Conservation (phyloP, 1,140 invertebrate genomes). For the Polypedilum pembai region DNA sequence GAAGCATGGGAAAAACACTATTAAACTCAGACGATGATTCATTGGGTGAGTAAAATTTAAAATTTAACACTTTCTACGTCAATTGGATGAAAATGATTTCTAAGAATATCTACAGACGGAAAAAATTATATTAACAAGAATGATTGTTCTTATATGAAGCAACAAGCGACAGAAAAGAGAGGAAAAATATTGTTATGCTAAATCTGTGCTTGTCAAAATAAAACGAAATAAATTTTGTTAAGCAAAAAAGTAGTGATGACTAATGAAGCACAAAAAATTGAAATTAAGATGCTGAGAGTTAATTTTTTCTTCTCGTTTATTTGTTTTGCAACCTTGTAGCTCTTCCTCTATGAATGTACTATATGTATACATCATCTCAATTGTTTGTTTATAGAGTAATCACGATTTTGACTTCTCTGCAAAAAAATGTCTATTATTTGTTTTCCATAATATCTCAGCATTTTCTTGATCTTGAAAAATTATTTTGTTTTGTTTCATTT, state of each 20-base stretch:
- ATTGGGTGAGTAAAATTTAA: not conserved
- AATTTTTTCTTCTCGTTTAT: too few relatives aligned
- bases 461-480: not conserved
- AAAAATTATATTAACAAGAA: not conserved
- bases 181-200: constrained; percentile 13
- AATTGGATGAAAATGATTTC: not conserved
- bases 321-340: not conserved
- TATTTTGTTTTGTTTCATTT: not conserved
- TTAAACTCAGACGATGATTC: not conserved
- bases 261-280: constrained; percentile 1
- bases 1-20: constrained; percentile 2
- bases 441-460: not conserved
- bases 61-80: not conserved
- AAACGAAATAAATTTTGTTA: not conserved
- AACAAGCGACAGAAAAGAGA: not conserved
- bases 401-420: not conserved
- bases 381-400: constrained; percentile 19
- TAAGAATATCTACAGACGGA: not conserved
- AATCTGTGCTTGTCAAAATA: not conserved
- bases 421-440: not conserved
- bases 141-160: not conserved
- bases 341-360: not conserved
- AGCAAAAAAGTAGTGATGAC: not conserved
- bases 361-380: not conserved
- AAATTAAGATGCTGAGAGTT: not conserved